Conservation (phyloP, 2,888 invertebrate species). For the Tetranychus truncatus region DNA sequence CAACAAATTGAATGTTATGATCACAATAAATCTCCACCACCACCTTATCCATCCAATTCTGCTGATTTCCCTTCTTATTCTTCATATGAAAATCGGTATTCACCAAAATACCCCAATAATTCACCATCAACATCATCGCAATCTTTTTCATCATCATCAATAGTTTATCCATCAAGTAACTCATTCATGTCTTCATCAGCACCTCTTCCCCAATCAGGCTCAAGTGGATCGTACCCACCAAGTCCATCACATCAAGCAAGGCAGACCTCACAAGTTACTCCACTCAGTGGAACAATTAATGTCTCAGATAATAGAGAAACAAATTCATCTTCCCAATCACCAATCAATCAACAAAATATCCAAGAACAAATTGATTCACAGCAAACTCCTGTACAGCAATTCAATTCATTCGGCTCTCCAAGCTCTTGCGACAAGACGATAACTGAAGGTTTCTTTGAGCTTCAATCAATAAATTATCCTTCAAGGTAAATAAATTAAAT, state of each 20-base stretch:
- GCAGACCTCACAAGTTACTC: background rate
- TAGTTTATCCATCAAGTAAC: background rate
- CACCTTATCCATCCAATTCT: conserved; percentile 5
- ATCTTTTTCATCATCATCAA: background rate
- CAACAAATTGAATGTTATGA: conserved; percentile 25
- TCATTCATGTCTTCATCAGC: background rate
- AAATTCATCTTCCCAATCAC: background rate
- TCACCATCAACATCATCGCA: background rate
- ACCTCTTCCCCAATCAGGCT: background rate
- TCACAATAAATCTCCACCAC: background rate
- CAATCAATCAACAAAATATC: conserved; percentile 5
- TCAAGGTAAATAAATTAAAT: conserved; percentile 2
- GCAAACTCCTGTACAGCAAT: background rate
- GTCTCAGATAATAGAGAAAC: background rate
- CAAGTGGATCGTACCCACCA: background rate
- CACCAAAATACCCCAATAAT: background rate
- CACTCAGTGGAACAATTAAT: background rate
- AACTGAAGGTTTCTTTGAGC: conserved; percentile 20
- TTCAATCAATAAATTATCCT: conserved; percentile 27
- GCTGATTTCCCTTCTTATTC: conserved; percentile 3
- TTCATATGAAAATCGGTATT: background rate
- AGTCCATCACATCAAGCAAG: background rate
- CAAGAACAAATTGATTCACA: background rate
- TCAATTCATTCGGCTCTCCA: background rate
- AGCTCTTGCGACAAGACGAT: conserved; percentile 5